These are phyloP conservation scores for Imbricaverruca yamaguchii DNA, from an alignment of 2,888 invertebrate genomes.

Conservation along the genomic window DNA sequence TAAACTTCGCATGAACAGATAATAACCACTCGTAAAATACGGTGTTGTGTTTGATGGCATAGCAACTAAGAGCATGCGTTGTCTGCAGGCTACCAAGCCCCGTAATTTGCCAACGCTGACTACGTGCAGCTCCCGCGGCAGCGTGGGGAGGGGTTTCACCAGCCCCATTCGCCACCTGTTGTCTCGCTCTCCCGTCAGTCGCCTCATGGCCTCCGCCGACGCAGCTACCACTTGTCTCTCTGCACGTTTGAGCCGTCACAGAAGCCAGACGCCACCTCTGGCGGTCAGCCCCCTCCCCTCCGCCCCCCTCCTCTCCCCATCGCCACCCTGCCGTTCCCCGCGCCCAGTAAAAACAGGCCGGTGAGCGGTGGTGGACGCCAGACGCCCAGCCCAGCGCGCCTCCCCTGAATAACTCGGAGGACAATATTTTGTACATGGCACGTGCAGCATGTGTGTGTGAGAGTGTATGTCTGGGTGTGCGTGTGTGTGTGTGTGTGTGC, in stretches of 20 bases:
- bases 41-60: too few relatives aligned
- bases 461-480: too few relatives aligned
- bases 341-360: background rate
- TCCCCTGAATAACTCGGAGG: background rate
- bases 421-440: background rate
- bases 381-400: too few relatives aligned
- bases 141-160: background rate
- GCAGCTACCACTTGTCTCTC: background rate
- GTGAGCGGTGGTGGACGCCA: too few relatives aligned
- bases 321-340: too few relatives aligned
- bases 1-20: too few relatives aligned
- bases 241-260: background rate
- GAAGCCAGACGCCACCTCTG: background rate
- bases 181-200: background rate
- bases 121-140: background rate
- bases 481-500: too few relatives aligned
- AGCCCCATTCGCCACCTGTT: background rate
- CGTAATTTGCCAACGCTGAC: background rate
- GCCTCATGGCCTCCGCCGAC: background rate
- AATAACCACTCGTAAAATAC: too few relatives aligned
- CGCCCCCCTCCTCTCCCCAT: background rate
- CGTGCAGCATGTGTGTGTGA: background rate
- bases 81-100: background rate
- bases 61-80: background rate
- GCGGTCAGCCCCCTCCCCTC: too few relatives aligned